Evolutionary conservation across 2,797 vertebrate species (phyloP).

Genomic region (Rachycentron canadum): DNA sequence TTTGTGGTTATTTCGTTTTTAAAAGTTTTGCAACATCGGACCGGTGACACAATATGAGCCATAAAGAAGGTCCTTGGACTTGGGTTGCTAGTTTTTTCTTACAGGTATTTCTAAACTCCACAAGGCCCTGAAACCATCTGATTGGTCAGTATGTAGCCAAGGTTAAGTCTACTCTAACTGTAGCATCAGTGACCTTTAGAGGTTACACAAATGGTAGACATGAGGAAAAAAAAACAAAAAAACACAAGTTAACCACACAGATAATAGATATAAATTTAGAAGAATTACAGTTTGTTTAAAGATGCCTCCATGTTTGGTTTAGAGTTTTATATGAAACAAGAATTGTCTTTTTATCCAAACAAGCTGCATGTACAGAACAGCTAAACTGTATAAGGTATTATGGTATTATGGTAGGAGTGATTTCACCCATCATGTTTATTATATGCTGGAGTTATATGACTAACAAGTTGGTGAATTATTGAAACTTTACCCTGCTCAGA

Average conservation of each 20-base stretch:
- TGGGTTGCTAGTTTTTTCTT: neutral
- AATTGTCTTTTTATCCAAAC: neutral
- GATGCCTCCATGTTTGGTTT: neutral
- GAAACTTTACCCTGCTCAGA: neutral
- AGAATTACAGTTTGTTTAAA: neutral
- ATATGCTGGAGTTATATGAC: conserved; percentile 9
- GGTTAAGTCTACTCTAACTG: neutral
- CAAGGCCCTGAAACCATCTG: neutral
- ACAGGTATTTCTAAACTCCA: neutral
- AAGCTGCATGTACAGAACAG: neutral
- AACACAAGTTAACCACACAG: neutral
- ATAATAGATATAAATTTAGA: neutral
- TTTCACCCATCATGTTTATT: neutral
- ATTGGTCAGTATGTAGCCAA: neutral
- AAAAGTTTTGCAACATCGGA: neutral
- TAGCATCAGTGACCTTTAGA: neutral
- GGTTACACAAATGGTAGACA: neutral
- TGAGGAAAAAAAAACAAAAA: neutral
- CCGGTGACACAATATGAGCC: neutral
- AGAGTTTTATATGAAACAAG: neutral
- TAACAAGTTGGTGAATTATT: conserved; percentile 12
- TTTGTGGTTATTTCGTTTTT: neutral
- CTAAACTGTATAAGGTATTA: neutral
- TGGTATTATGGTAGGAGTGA: too few relatives aligned
- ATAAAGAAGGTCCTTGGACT: neutral